Evolutionary conservation across 2,888 invertebrate species (phyloP), one percentile per base, ranked within the genome.

Genomic region (Yponomeuta evonymella): DNA sequence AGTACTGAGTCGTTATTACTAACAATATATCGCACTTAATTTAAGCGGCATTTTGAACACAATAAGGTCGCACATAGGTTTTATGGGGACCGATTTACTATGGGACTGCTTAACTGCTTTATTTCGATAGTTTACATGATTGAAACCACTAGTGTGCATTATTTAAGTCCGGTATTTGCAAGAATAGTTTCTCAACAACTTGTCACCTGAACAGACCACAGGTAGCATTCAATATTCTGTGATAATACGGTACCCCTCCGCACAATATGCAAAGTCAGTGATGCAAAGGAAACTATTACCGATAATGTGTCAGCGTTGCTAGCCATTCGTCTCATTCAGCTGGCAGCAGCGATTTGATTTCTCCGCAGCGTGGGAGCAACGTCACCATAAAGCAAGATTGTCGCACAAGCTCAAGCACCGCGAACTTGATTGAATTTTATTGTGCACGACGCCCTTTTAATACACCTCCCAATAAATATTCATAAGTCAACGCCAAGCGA

Each of bases 371-470:
- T 89, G 89, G 90, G 90, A 85, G 88, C 85, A 85, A 85, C 79
- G 88, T 88, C 86, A 85, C 83, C 82, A 87, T 90, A 89, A 90
- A 90, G 84, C 85, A 88, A 84, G 84, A 83, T 83, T 81, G 79
- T 79, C 76, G 79, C 81, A 81, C 81, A 81, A 83, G 84, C 83
- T 77, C 81, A 79, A 78, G 82, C 83, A 80, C 83, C 78, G 82
- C 80, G 79, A 82, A 83, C 86, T 82, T 88, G 88, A 90, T 89
- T 89, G 88, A 89, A 90, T 86, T 89, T 90, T 89, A 90, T 89
- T 81, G 85, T 84, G 77, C 79, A 81, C 84, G 83, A 83, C 81
- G 78, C 81, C 81, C 82, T 82, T 78, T 76, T 74, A 78, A 77
- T 78, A 76, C 78, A 76, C 78, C 77, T 74, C 3, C 12, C 74